Evolutionary conservation across 2,797 vertebrate genomes (phyloP).

Genomic region (Bucorvus abyssinicus): DNA sequence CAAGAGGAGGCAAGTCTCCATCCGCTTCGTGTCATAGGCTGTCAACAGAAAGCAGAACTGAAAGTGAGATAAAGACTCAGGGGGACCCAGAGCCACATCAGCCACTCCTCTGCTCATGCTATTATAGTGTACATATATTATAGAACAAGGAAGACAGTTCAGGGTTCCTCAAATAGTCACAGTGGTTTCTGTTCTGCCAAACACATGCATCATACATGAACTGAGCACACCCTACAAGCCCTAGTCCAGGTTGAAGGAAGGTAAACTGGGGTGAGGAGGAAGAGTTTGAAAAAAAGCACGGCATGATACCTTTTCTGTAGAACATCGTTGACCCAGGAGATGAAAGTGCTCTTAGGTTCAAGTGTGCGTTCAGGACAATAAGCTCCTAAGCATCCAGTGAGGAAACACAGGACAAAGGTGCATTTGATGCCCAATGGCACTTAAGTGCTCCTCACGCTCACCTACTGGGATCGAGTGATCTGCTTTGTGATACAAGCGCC

Average conservation of each 20-base stretch:
- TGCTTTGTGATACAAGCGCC: neutral
- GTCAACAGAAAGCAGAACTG: neutral
- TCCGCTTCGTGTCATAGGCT: rapidly evolving
- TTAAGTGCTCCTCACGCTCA: too few relatives aligned
- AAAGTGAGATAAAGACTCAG: neutral
- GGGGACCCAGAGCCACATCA: neutral
- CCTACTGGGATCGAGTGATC: rapidly evolving
- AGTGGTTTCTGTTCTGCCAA: too few relatives aligned
- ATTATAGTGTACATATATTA: too few relatives aligned
- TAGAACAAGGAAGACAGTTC: too few relatives aligned
- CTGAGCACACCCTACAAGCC: neutral
- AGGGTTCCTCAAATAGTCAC: neutral
- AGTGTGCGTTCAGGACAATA: neutral
- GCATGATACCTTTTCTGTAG: neutral
- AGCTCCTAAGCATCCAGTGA: neutral
- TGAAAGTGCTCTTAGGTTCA: neutral
- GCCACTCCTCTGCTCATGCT: rapidly evolving
- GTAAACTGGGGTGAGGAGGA: neutral
- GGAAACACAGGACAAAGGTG: too few relatives aligned
- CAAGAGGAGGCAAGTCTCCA: neutral
- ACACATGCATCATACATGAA: rapidly evolving
- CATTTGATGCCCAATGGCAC: rapidly evolving
- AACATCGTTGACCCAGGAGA: neutral
- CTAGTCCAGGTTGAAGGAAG: too few relatives aligned
- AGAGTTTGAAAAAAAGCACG: neutral